These are phyloP conservation scores for Tanytarsus gracilentus DNA, from an alignment of 2,888 invertebrate species.

Conservation along the genomic window DNA sequence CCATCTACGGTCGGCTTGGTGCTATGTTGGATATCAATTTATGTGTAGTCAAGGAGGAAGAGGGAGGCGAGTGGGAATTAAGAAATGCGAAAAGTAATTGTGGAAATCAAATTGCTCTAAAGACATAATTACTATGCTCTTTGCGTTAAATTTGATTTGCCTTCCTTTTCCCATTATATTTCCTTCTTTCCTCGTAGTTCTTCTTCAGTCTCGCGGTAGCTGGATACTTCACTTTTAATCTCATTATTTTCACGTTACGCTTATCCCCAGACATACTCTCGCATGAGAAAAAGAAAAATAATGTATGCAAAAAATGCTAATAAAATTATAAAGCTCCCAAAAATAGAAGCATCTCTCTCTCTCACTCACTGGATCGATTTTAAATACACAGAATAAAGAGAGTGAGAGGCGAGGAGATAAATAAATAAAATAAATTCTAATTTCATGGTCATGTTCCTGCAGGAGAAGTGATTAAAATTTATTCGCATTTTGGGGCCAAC, in stretches of 20 bases:
- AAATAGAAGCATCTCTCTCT: slow-evolving; percentile 20
- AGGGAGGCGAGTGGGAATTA: neutral
- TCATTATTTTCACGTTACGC: too few relatives aligned
- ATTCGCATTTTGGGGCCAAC: too few relatives aligned
- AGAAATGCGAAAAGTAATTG: neutral
- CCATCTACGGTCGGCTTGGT: too few relatives aligned
- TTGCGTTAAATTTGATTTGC: neutral
- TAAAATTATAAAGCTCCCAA: slow-evolving; percentile 27
- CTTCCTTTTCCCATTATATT: neutral
- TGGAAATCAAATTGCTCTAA: neutral
- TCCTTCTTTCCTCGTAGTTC: neutral
- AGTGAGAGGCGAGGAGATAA: too few relatives aligned
- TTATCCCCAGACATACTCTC: too few relatives aligned
- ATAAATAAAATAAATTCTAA: too few relatives aligned
- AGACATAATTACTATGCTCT: slow-evolving; percentile 11
- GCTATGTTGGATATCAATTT: neutral
- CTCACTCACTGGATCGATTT: too few relatives aligned
- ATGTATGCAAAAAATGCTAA: slow-evolving; percentile 23
- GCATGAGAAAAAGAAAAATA: neutral
- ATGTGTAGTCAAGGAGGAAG: neutral
- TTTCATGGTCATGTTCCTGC: too few relatives aligned
- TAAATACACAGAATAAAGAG: too few relatives aligned
- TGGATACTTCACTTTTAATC: too few relatives aligned
- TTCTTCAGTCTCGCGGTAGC: too few relatives aligned
- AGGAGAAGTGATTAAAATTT: too few relatives aligned